These are phyloP conservation scores for Alosa alosa DNA, from an alignment of 2,113 vertebrate genomes.

Conservation along the genomic window DNA sequence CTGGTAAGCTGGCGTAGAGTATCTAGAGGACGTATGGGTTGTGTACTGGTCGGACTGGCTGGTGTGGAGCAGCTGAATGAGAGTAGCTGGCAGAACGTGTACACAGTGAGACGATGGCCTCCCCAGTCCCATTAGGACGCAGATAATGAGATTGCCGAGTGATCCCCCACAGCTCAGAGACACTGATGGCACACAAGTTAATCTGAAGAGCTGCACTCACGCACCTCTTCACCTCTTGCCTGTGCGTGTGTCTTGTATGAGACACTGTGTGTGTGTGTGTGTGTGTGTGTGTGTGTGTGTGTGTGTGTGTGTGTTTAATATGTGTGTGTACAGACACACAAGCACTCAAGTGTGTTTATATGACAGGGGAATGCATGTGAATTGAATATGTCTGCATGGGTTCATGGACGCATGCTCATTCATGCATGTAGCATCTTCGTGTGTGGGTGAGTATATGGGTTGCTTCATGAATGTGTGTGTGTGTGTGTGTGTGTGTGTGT, in stretches of 20 bases:
- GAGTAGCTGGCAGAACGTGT: neutral
- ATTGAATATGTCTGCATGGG: neutral
- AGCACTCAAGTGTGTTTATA: neutral
- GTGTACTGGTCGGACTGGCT: neutral
- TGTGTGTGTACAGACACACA: neutral
- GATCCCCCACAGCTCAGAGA: constrained; percentile 23
- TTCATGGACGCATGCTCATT: neutral
- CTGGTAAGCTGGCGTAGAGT: too few species aligned
- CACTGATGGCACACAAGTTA: constrained; percentile 25
- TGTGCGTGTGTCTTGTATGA: neutral
- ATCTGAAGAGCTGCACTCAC: constrained; percentile 20
- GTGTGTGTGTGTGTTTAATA: neutral
- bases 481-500: neutral
- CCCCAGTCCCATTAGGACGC: constrained; percentile 32
- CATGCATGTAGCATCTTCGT: neutral
- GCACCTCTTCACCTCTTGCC: neutral
- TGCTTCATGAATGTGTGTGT: neutral
- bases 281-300: neutral
- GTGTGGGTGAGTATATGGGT: neutral
- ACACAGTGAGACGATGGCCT: constrained; percentile 36
- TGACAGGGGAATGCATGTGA: neutral
- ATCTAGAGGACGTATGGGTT: neutral
- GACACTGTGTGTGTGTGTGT: neutral
- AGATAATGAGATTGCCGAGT: constrained; percentile 48
- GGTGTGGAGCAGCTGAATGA: neutral